Evolutionary conservation across 2,888 invertebrate species (phyloP).

Genomic region (Altica lythri): DNA sequence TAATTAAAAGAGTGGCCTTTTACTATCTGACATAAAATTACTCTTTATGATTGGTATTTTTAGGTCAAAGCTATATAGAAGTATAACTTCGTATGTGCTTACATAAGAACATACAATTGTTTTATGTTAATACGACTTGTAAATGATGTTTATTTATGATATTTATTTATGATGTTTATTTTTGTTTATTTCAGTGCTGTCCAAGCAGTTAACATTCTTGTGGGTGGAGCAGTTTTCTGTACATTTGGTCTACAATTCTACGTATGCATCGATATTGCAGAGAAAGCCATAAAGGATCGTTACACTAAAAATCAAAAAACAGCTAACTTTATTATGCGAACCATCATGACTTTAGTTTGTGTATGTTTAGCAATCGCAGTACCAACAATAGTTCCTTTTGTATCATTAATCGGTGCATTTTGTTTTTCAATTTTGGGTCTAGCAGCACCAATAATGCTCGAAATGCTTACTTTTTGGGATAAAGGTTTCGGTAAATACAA

Average conservation of each 20-base stretch:
- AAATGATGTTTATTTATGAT: too few relatives aligned
- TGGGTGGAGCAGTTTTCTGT: conserved; percentile 89
- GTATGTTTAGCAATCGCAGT: conserved; percentile 83
- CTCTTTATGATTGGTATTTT: too few relatives aligned
- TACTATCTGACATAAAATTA: too few relatives aligned
- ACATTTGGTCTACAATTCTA: conserved; percentile 97
- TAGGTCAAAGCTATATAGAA: too few relatives aligned
- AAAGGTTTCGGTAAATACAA: conserved; percentile 74
- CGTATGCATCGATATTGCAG: conserved; percentile 91
- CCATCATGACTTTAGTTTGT: conserved; percentile 68
- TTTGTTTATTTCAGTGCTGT: conserved; percentile 69
- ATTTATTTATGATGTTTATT: too few relatives aligned
- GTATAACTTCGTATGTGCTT: too few relatives aligned
- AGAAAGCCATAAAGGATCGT: conserved; percentile 79
- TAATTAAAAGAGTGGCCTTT: too few relatives aligned
- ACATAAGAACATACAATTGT: too few relatives aligned
- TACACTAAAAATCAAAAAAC: conserved; percentile 64
- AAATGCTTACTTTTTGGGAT: conserved; percentile 85
- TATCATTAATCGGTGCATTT: conserved; percentile 90
- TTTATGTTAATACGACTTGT: too few relatives aligned
- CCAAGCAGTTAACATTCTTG: conserved; percentile 82
- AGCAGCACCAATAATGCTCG: conserved; percentile 83
- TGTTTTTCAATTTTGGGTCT: conserved; percentile 91
- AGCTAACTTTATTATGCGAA: conserved; percentile 76
- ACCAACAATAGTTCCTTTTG: conserved; percentile 87